Base-by-base conservation (phyloP, 2,888 invertebrate genomes). In the Gandaritis pyraliata region DNA sequence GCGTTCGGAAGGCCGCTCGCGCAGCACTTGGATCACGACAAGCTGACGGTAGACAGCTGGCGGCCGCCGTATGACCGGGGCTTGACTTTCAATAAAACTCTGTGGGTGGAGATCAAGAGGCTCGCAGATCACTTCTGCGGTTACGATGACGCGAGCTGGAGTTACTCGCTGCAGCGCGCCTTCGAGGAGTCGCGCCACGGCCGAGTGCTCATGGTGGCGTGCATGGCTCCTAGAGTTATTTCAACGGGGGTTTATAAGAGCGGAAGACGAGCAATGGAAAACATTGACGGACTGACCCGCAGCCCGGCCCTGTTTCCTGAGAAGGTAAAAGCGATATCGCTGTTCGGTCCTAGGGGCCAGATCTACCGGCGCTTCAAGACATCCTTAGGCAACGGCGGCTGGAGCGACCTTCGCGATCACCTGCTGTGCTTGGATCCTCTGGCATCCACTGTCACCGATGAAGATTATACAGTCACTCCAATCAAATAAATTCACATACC, bases 1-100 rank as follows among this genome's bases (percentile, higher is more conserved):
- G 93, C 94, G 57, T 87, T 97, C 58, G 96, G 97, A 77, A 88
- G 16, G 95, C 96, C 41, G 93, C 94, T 64, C 38, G 62, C 62
- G 0, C 64, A 54, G 2, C 53, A 61, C 16, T 61, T 75, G 10
- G 75, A 80, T 16, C 72, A 69, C 58, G 71, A 74, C 43, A 33
- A 77, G 16, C 52, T 86, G 4, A 65, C 70, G 7, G 63, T 85
- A 43, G 78, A 77, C n/a, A 62, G 74, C 11, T 86, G 86, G 86
- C 68, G 69, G 16, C 83, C 86, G 6, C 74, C 74, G 4, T 78
- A 71, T 56, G 76, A 76, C 52, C 64, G 69, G 29, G 86, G 85
- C 8, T 60, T 86, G 8, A 78, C 85, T 2, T 82, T 86, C 56
- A 83, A 85, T 62, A 72, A 58, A 48, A 75, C 74, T 1, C 64